phyloP scores from a whole-genome alignment of 2,113 vertebrate species.

The Podilymbus podiceps region DNA sequence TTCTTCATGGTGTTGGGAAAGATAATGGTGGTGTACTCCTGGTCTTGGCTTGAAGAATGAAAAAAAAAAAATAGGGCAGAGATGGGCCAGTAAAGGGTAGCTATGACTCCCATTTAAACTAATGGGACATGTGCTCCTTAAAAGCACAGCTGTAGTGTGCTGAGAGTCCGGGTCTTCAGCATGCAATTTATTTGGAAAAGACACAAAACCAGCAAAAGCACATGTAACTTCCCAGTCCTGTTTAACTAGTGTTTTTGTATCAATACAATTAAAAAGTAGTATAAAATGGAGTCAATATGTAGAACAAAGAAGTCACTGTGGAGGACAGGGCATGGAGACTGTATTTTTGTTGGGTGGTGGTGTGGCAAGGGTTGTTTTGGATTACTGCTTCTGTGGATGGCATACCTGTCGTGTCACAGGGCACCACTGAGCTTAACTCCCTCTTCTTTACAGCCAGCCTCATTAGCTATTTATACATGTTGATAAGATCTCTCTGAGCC shows the following conservation, averaged over 20 bases:
- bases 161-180: neutral
- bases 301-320: neutral
- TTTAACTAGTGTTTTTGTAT: neutral
- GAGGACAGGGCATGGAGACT: neutral
- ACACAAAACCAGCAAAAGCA: neutral
- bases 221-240: neutral
- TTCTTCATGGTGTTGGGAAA: neutral
- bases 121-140: neutral
- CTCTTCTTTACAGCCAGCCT: too few relatives aligned
- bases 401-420: too few relatives aligned
- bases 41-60: neutral
- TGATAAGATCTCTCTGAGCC: too few relatives aligned
- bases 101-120: neutral
- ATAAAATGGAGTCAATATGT: neutral
- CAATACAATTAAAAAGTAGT: neutral
- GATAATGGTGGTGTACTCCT: neutral
- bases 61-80: neutral
- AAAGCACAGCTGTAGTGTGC: neutral
- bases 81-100: neutral
- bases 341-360: neutral
- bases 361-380: neutral
- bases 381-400: neutral
- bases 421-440: too few relatives aligned
- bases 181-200: neutral
- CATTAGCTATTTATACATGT: too few relatives aligned